Evolutionary conservation across 1,140 invertebrate genomes (phyloP), one percentile per base, ranked within the genome.

Genomic region (Oscheius sp.): DNA sequence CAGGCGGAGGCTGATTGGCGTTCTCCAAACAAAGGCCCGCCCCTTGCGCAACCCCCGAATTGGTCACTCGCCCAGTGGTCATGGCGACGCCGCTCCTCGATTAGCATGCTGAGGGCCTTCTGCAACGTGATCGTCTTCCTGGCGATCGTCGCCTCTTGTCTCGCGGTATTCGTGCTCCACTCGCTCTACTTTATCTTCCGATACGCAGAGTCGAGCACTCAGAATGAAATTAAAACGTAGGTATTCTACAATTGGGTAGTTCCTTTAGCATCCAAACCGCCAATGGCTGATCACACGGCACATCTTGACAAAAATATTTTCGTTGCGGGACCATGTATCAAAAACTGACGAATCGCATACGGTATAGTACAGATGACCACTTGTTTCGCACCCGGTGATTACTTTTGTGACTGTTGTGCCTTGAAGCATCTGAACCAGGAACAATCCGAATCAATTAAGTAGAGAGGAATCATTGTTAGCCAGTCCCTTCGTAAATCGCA

Each of bases 131-230:
- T 31, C 7, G 45, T 71, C 26, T 71, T 75, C 26, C 18, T 75
- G 1, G 45, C 63, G 28, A 38, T 75, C 26, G 45, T 75, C 28
- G 73, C 73, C 45, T 42, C 68, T 15, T 75, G 68, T 52, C 34
- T 36, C 0, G 73, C 73, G 13, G 38, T 75, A 29, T 75, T 69
- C 31, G 68, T 75, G 3, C 61, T 75, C 1, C 73, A 75, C 34
- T 64, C 58, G 34, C 68, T 75, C 4, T 75, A 75, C 31, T 75
- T 63, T 34, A 75, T 75, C 15, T 65, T 75, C 23, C 68, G 68
- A 15, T 64, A 76, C 15, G 67, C 68, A 49, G 73, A 62, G 2
- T n/a, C n/a, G n/a, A 38, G 42, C 35, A 71, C 67, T 15, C 45
- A 70, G 13, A 58, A 29, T 3, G 73, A 75, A 26, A 45, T 58